Percentiles rank a stretch among this genome's conserved stretches.
These are phyloP conservation scores for Aphidius gifuensis DNA, from an alignment of 1,140 invertebrate genomes.

Conservation along the genomic window DNA sequence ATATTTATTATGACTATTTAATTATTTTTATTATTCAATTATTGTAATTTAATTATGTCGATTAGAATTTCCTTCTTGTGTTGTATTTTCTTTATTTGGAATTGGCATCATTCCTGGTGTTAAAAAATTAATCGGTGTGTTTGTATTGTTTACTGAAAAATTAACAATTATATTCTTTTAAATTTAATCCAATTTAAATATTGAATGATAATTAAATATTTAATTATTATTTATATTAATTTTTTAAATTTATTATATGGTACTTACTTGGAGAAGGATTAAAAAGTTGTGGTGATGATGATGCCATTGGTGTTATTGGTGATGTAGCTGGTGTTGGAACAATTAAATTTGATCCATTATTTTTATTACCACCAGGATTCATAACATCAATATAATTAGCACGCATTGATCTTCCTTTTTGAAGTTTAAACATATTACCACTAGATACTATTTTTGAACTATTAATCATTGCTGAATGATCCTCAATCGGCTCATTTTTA, in stretches of 20 bases:
- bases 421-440: conserved; percentile 75
- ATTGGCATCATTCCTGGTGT: conserved; percentile 45
- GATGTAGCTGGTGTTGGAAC: conserved; percentile 53
- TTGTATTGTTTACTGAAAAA: conserved; percentile 55
- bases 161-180: too few relatives aligned
- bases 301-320: conserved; percentile 50
- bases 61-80: conserved; percentile 46
- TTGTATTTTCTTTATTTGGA: conserved; percentile 39
- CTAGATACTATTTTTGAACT: conserved; percentile 51
- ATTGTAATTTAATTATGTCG: too few relatives aligned
- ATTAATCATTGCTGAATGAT: conserved; percentile 31
- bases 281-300: conserved; percentile 54
- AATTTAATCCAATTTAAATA: too few relatives aligned
- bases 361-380: conserved; percentile 63
- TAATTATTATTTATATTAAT: neutral
- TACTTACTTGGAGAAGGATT: conserved; percentile 56
- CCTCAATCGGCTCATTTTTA: conserved; percentile 22
- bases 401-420: conserved; percentile 68
- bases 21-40: too few relatives aligned
- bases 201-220: too few relatives aligned
- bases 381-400: conserved; percentile 79
- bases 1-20: too few relatives aligned
- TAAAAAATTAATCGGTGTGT: conserved; percentile 59
- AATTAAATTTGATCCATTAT: conserved; percentile 47
- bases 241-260: neutral